Conservation (phyloP, 1,140 invertebrate genomes). For the Drosophila carrolli region DNA sequence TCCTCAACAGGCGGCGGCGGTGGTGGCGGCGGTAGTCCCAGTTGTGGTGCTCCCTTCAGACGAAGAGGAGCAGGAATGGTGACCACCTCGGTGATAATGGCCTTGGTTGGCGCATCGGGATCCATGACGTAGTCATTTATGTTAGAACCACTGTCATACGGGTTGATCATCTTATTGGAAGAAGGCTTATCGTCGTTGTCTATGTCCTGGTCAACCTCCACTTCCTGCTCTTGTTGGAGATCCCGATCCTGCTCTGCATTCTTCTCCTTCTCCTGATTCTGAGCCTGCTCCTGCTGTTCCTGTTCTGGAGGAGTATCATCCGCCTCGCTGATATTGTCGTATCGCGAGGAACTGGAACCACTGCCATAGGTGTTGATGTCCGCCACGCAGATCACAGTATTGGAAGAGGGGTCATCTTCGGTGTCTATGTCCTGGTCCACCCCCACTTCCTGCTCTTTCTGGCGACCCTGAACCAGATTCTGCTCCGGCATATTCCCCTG, state of each 20-base stretch:
- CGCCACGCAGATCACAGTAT: conserved; percentile 21
- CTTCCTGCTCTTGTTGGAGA: background rate
- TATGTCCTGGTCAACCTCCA: conserved; percentile 1
- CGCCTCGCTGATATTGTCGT: no score
- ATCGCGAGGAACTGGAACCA: background rate
- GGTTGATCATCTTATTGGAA: conserved; percentile 12
- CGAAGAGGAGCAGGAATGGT: conserved; percentile 31
- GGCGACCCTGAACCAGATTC: background rate
- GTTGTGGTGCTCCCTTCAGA: conserved; percentile 1
- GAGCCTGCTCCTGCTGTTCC: no score
- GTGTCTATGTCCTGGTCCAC: conserved; percentile 10
- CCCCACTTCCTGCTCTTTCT: background rate
- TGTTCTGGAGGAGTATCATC: no score
- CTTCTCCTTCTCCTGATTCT: no score
- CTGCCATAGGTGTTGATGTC: background rate
- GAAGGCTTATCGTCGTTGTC: conserved; percentile 31
- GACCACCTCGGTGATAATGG: conserved; percentile 41
- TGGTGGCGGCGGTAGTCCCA: background rate
- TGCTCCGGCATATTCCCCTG: conserved; percentile 1
- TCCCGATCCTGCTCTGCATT: background rate
- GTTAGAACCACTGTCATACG: conserved; percentile 1
- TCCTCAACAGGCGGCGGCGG: background rate
- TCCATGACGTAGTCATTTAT: conserved; percentile 1
- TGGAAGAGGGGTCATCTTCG: conserved; percentile 28
- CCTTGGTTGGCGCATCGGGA: conserved; percentile 28